These are phyloP conservation scores for Orthonyx spaldingii DNA, from an alignment of 2,113 vertebrate genomes.

Conservation along the genomic window DNA sequence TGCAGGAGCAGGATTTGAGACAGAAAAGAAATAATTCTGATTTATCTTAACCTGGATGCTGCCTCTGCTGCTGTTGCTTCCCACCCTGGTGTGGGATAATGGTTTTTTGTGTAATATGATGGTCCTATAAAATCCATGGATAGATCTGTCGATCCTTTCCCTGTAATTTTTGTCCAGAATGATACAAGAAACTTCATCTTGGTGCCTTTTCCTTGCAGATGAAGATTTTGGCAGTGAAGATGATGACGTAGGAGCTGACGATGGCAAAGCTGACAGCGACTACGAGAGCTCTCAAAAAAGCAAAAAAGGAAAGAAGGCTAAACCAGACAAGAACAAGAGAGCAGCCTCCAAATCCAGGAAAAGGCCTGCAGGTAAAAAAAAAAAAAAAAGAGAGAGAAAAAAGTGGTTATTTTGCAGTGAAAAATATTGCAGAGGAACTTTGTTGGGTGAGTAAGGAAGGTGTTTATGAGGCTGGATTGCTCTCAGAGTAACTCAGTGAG, in stretches of 20 bases:
- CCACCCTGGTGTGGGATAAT: background rate
- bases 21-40: background rate
- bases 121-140: background rate
- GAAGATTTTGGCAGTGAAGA: constrained; percentile 87
- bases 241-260: constrained; percentile 75
- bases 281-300: constrained; percentile 83
- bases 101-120: background rate
- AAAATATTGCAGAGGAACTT: background rate
- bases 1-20: background rate
- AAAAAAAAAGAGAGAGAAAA: background rate
- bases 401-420: background rate
- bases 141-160: background rate
- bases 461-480: background rate
- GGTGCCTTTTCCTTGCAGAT: constrained; percentile 25
- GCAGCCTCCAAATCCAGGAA: constrained; percentile 80
- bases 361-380: constrained; percentile 76
- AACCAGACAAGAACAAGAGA: constrained; percentile 81
- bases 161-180: background rate
- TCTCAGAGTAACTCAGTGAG: background rate
- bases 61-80: background rate
- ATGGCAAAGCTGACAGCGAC: constrained; percentile 83
- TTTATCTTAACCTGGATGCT: background rate
- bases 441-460: background rate
- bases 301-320: constrained; percentile 85
- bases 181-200: background rate